These are phyloP conservation scores for Rhyacophila brunnea DNA, from an alignment of 1,140 invertebrate species.

Conservation along the genomic window DNA sequence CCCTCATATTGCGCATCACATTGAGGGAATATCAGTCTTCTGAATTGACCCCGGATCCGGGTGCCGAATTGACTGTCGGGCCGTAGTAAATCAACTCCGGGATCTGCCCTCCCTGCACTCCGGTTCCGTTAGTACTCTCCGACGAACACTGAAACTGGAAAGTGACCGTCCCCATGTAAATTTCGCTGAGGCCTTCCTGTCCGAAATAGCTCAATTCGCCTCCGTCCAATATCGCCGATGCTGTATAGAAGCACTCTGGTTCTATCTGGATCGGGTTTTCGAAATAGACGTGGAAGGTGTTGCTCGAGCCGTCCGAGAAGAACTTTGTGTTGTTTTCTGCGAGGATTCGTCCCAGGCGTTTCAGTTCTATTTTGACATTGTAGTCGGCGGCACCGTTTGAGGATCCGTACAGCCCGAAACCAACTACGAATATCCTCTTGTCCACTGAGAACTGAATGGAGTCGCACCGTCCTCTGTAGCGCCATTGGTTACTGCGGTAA, in stretches of 20 bases:
- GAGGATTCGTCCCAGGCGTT: conserved; percentile 77
- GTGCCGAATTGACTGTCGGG: conserved; percentile 56
- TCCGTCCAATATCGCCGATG: conserved; percentile 85
- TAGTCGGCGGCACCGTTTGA: conserved; percentile 90
- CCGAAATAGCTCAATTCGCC: conserved; percentile 92
- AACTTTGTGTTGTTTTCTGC: conserved; percentile 90
- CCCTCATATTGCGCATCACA: neutral
- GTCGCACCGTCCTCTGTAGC: conserved; percentile 87
- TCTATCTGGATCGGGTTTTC: conserved; percentile 90
- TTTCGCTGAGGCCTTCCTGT: conserved; percentile 91
- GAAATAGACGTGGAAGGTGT: conserved; percentile 92
- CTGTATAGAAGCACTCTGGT: conserved; percentile 87
- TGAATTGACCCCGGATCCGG: conserved; percentile 14
- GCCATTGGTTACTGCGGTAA: conserved; percentile 94
- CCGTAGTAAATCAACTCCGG: conserved; percentile 92
- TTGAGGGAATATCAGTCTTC: conserved; percentile 30
- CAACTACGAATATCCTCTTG: conserved; percentile 87
- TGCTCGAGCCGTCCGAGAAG: conserved; percentile 90
- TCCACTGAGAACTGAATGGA: conserved; percentile 93
- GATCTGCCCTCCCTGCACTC: conserved; percentile 91
- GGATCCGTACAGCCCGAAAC: conserved; percentile 89
- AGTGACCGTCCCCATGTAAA: conserved; percentile 82
- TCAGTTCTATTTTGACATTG: conserved; percentile 86
- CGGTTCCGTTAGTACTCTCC: conserved; percentile 91
- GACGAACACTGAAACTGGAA: conserved; percentile 94